Evolutionary conservation across 2,888 invertebrate species (phyloP), one percentile per base, ranked within the genome.

Genomic region (Cryptophagus acutangulus): DNA sequence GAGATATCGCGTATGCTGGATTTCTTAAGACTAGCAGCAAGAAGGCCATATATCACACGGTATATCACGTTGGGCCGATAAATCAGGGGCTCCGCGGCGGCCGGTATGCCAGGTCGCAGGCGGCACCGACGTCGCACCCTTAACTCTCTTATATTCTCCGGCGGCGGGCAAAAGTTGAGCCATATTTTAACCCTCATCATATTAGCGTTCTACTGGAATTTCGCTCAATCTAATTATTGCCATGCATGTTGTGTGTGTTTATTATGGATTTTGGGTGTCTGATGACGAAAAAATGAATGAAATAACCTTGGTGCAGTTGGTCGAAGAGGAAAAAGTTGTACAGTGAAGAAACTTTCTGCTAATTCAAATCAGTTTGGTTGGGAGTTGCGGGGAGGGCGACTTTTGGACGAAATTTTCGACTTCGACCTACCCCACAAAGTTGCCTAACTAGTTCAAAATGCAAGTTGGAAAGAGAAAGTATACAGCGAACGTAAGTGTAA

Each of bases 381-480:
- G 33, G 10, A 33, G 13, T 25, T 16, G 26, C 34, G 17, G 17
- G 17, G 9, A n/a, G n/a, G n/a, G n/a, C n/a, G n/a, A n/a, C n/a
- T n/a, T n/a, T n/a, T n/a, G n/a, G n/a, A n/a, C n/a, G n/a, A n/a
- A n/a, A n/a, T 49, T 46, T 51, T 52, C 54, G 52, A 57, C 56
- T 57, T 51, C 63, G 68, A 69, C 69, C 68, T 69, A 68, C 66
- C 68, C 59, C 62, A 68, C 62, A 57, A 61, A 67, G 58, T 66
- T 46, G 45, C 49, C 54, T 61, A 64, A 66, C 65, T 66, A 67
- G 66, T 67, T 67, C 62, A 60, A n/a, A n/a, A n/a, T 57, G 49
- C 65, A 60, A 63, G 66, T 63, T 59, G 63, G 67, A 67, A 63
- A 61, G 69, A 69, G 68, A 69, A 68, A 67, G 68, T 67, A n/a